phyloP scores from a whole-genome alignment of 2,888 invertebrate genomes.

The Criorhina ranunculi region DNA sequence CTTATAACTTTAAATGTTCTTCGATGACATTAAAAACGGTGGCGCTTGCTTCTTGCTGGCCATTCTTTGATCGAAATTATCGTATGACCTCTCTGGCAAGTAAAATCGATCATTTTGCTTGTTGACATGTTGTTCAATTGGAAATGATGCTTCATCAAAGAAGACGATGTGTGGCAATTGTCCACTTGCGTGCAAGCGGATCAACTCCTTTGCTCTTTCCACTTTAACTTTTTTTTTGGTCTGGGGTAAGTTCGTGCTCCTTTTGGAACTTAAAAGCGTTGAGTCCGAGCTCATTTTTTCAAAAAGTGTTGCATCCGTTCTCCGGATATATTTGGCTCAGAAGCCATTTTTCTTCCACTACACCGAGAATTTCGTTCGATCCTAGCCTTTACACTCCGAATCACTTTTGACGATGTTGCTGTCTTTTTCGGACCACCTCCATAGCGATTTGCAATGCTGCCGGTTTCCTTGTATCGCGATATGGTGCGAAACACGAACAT shows the following conservation, averaged over 20 bases:
- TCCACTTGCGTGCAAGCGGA: background rate
- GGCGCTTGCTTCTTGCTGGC: too few species aligned
- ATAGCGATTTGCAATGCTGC: conserved; percentile 6
- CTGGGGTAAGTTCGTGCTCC: background rate
- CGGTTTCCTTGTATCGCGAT: conserved; percentile 12
- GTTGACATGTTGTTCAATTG: background rate
- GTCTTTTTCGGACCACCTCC: conserved; percentile 26
- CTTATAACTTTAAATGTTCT: too few species aligned
- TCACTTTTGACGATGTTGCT: conserved; percentile 21
- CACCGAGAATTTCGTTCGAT: conserved; percentile 49
- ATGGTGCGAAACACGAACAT: conserved; percentile 21
- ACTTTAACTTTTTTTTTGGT: background rate
- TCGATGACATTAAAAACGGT: too few species aligned
- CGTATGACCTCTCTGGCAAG: too few species aligned
- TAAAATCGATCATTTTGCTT: too few species aligned
- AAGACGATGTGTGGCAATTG: conserved; percentile 11
- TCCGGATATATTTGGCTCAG: conserved; percentile 43
- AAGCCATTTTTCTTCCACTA: conserved; percentile 36
- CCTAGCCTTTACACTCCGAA: conserved; percentile 19
- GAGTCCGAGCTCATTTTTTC: conserved; percentile 43
- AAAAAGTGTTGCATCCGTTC: conserved; percentile 28
- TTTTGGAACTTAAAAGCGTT: conserved; percentile 40
- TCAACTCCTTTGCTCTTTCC: background rate
- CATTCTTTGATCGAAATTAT: too few species aligned
- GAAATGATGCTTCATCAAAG: background rate